Percentiles rank a stretch among this genome's conserved stretches.
These are phyloP conservation scores for Diprion similis DNA, from an alignment of 1,140 invertebrate genomes.

Conservation along the genomic window DNA sequence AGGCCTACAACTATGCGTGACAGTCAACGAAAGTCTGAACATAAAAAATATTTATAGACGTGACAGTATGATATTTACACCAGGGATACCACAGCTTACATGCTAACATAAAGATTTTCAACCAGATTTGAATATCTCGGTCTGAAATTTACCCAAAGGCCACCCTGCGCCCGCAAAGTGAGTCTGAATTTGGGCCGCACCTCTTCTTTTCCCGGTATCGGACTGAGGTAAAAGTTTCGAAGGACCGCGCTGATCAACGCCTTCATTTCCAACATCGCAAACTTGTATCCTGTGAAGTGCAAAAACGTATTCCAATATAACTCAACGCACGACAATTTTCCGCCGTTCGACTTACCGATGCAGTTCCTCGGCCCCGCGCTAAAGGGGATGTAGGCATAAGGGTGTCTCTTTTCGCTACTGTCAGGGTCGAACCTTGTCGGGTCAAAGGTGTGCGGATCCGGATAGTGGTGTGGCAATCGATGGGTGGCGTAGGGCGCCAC, in stretches of 20 bases:
- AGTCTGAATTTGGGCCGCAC: slow-evolving; percentile 61
- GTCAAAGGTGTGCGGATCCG: slow-evolving; percentile 75
- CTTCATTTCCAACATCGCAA: slow-evolving; percentile 77
- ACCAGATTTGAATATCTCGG: slow-evolving; percentile 23
- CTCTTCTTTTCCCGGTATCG: slow-evolving; percentile 59
- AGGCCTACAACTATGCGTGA: too few species aligned
- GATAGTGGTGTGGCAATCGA: slow-evolving; percentile 68
- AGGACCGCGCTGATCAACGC: slow-evolving; percentile 71
- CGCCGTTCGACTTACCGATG: slow-evolving; percentile 61
- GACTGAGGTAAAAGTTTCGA: slow-evolving; percentile 63
- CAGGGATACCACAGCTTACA: neutral
- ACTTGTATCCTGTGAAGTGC: slow-evolving; percentile 67
- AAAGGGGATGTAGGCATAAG: slow-evolving; percentile 74
- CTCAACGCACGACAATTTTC: slow-evolving; percentile 17
- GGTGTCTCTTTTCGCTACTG: slow-evolving; percentile 63
- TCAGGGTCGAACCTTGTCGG: slow-evolving; percentile 74
- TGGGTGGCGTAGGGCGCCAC: slow-evolving; percentile 70
- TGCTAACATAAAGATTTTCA: neutral
- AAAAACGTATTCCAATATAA: slow-evolving; percentile 26
- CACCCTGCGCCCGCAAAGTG: slow-evolving; percentile 64
- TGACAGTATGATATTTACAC: neutral
- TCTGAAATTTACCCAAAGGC: slow-evolving; percentile 61
- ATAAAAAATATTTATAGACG: neutral
- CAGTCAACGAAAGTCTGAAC: neutral
- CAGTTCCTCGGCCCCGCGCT: slow-evolving; percentile 75